Conservation (phyloP, 2,797 vertebrate species). For the Phrynocephalus guinanensis region DNA sequence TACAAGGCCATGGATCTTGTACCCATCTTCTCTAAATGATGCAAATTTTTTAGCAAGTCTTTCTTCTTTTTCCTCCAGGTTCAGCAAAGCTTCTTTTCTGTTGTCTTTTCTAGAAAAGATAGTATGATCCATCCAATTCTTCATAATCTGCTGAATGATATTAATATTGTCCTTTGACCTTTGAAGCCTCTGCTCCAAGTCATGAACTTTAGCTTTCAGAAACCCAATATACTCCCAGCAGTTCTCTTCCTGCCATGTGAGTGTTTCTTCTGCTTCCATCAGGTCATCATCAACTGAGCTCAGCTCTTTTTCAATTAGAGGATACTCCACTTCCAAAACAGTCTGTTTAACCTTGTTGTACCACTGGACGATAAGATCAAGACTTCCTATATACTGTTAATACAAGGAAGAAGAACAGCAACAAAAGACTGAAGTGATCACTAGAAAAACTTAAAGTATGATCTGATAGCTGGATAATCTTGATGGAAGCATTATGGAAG, state of each 20-base stretch:
- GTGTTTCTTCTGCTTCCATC: constrained; percentile 69
- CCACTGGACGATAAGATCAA: constrained; percentile 82
- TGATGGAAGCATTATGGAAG: background rate
- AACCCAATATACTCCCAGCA: constrained; percentile 80
- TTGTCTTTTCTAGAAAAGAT: constrained; percentile 83
- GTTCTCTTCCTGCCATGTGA: constrained; percentile 79
- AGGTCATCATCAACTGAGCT: constrained; percentile 76
- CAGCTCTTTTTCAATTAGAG: constrained; percentile 80
- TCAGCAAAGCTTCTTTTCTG: constrained; percentile 78
- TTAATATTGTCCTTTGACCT: constrained; percentile 79
- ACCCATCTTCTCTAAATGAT: constrained; percentile 78
- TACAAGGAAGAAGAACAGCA: background rate
- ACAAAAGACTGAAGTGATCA: background rate
- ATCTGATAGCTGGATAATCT: background rate
- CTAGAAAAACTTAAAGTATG: rapidly evolving
- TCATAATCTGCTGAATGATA: constrained; percentile 78
- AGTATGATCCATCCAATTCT: constrained; percentile 77
- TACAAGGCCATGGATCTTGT: constrained; percentile 78
- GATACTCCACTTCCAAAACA: constrained; percentile 82
- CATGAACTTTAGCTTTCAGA: constrained; percentile 70
- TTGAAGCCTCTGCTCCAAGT: constrained; percentile 76
- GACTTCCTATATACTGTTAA: constrained; percentile 78
- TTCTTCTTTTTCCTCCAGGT: constrained; percentile 80
- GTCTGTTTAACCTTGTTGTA: constrained; percentile 84
- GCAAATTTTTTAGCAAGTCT: constrained; percentile 78